Conservation (phyloP, 2,888 invertebrate species). For the Eutolmus rufibarbis region DNA sequence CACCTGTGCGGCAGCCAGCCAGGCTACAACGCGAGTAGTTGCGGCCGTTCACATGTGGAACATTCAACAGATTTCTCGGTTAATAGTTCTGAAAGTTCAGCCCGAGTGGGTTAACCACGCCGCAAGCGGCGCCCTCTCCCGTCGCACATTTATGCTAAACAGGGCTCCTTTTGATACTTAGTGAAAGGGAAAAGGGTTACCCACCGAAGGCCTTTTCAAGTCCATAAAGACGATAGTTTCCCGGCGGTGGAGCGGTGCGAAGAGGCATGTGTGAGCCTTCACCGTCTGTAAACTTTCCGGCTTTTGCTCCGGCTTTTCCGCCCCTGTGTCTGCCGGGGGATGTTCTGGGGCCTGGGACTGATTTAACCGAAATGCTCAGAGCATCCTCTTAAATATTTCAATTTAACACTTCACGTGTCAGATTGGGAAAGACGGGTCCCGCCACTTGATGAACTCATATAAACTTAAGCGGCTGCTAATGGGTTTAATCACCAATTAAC, state of each 20-base stretch:
- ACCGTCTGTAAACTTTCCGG: conserved; percentile 22
- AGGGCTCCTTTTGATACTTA: conserved; percentile 30
- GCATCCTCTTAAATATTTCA: conserved; percentile 45
- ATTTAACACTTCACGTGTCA: conserved; percentile 47
- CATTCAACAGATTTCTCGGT: conserved; percentile 22
- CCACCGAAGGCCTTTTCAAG: conserved; percentile 31
- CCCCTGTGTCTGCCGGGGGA: not conserved
- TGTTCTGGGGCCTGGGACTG: conserved; percentile 9
- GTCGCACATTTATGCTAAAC: conserved; percentile 29
- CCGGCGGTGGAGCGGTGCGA: not conserved
- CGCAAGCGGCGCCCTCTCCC: not conserved
- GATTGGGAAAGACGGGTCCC: not conserved
- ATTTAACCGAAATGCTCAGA: conserved; percentile 22
- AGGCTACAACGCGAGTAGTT: not conserved
- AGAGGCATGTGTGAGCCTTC: not conserved
- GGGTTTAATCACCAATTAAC: conserved; percentile 29
- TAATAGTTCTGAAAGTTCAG: conserved; percentile 25
- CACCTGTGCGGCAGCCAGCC: conserved; percentile 31
- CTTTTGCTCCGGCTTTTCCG: not conserved
- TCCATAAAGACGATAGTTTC: conserved; percentile 38
- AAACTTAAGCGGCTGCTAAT: conserved; percentile 29
- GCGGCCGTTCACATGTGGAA: conserved; percentile 18
- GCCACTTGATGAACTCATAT: conserved; percentile 22
- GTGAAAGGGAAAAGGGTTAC: conserved; percentile 34
- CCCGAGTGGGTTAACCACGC: not conserved